These are phyloP conservation scores for Distichodus sexfasciatus DNA, from an alignment of 2,797 vertebrate species.

Conservation along the genomic window DNA sequence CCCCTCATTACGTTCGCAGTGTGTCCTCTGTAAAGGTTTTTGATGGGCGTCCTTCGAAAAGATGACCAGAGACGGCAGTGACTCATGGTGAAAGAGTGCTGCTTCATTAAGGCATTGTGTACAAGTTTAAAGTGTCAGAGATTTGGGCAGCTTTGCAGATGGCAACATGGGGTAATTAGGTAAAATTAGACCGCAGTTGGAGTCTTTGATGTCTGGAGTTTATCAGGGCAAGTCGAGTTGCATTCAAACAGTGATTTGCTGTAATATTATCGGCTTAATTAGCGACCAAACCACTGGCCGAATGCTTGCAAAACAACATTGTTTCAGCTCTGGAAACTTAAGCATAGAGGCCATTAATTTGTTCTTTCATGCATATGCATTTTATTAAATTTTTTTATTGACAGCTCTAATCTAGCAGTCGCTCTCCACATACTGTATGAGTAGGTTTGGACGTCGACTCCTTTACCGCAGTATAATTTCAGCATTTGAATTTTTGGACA, in stretches of 20 bases:
- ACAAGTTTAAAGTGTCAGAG: conserved; percentile 25
- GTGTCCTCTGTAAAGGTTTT: not conserved
- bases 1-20: not conserved
- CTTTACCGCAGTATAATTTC: not conserved
- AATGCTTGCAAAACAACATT: not conserved
- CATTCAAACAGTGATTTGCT: conserved; percentile 4
- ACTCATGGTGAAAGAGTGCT: conserved; percentile 21
- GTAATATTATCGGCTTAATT: conserved; percentile 14
- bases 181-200: conserved; percentile 16
- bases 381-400: too few species aligned
- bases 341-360: too few species aligned
- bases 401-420: not conserved
- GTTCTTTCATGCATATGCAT: too few species aligned
- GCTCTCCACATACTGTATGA: not conserved
- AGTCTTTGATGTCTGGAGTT: conserved; percentile 28
- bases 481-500: conserved; percentile 6
- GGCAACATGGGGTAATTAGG: conserved; percentile 24
- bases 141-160: conserved; percentile 10
- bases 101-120: conserved; percentile 25
- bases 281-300: not conserved
- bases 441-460: not conserved
- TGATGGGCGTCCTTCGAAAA: not conserved
- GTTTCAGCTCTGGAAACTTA: not conserved
- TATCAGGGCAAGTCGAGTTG: conserved; percentile 11
- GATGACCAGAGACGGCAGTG: not conserved